Percentiles rank a stretch among this genome's conserved stretches.
These are phyloP conservation scores for Drosophila infuscata DNA, from an alignment of 2,888 invertebrate species.

Conservation along the genomic window DNA sequence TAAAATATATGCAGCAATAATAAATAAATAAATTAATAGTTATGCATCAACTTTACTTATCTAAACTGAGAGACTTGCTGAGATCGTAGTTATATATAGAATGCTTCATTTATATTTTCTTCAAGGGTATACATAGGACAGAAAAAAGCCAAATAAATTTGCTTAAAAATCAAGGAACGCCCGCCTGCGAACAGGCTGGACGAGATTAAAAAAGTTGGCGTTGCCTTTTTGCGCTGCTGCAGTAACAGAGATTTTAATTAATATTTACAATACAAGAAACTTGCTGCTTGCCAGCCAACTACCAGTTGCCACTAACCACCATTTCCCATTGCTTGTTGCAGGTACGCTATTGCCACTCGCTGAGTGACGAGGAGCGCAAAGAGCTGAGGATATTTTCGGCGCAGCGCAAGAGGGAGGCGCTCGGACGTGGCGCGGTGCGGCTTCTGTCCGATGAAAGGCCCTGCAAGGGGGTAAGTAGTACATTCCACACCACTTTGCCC, in stretches of 20 bases:
- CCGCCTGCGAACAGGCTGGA: constrained; percentile 4
- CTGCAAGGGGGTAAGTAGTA: constrained; percentile 90
- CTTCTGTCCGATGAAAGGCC: constrained; percentile 90
- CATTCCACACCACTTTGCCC: not conserved
- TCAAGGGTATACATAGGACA: constrained; percentile 2
- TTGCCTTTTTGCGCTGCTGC: constrained; percentile 33
- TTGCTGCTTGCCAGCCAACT: constrained; percentile 15
- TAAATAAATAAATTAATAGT: not conserved
- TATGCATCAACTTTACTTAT: not conserved
- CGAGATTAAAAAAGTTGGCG: constrained; percentile 79
- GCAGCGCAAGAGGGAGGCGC: constrained; percentile 96
- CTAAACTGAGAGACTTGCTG: not conserved
- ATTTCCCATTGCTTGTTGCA: constrained; percentile 77
- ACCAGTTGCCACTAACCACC: constrained; percentile 17
- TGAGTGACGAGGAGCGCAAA: constrained; percentile 96
- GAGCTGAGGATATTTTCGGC: constrained; percentile 96
- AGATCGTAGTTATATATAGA: not conserved
- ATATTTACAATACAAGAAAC: constrained; percentile 70
- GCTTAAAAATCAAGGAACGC: constrained; percentile 49
- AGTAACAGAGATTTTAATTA: constrained; percentile 77
- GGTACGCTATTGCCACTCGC: constrained; percentile 97
- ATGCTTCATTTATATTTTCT: not conserved
- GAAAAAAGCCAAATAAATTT: constrained; percentile 36
- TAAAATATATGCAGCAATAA: not conserved
- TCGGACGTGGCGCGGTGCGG: constrained; percentile 96